Percentiles rank a stretch among this genome's conserved stretches.
Conservation (phyloP, 2,797 vertebrate species). For the Hoplostethus mediterraneus region DNA sequence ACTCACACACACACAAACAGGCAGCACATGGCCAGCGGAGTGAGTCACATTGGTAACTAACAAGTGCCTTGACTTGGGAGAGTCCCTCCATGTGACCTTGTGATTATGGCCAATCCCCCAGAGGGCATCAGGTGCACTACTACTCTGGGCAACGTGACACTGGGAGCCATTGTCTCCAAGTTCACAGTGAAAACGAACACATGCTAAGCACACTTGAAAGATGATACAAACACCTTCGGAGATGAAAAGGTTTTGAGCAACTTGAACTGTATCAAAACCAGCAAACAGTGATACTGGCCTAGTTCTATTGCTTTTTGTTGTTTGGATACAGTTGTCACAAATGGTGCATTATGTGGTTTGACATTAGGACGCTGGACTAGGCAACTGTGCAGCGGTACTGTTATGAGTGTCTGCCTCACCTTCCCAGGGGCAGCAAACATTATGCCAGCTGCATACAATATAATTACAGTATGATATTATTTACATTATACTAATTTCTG, state of each 20-base stretch:
- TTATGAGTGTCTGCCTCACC: constrained; percentile 9
- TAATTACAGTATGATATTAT: background rate
- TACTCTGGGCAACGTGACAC: constrained; percentile 69
- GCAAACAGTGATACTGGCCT: background rate
- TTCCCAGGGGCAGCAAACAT: constrained; percentile 9
- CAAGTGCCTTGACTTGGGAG: constrained; percentile 72
- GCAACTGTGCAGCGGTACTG: constrained; percentile 23
- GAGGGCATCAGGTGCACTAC: constrained; percentile 74
- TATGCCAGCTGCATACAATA: background rate
- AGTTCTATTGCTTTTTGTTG: constrained; percentile 10
- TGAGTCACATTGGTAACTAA: constrained; percentile 76
- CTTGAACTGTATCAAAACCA: constrained; percentile 4
- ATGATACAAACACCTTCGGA: constrained; percentile 9
- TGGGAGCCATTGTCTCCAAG: constrained; percentile 54
- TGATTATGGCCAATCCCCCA: constrained; percentile 67
- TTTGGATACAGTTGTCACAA: constrained; percentile 23
- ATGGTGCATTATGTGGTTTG: constrained; percentile 2
- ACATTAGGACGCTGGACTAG: constrained; percentile 23
- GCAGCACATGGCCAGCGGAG: constrained; percentile 73
- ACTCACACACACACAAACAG: constrained; percentile 49
- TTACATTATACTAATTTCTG: background rate
- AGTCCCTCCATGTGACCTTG: constrained; percentile 74
- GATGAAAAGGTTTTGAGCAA: constrained; percentile 18
- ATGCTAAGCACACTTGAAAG: constrained; percentile 31
- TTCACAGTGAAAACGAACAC: constrained; percentile 26